Evolutionary conservation across 2,888 invertebrate genomes (phyloP), one percentile per base, ranked within the genome.

Genomic region (Rhabditophanes sp.): DNA sequence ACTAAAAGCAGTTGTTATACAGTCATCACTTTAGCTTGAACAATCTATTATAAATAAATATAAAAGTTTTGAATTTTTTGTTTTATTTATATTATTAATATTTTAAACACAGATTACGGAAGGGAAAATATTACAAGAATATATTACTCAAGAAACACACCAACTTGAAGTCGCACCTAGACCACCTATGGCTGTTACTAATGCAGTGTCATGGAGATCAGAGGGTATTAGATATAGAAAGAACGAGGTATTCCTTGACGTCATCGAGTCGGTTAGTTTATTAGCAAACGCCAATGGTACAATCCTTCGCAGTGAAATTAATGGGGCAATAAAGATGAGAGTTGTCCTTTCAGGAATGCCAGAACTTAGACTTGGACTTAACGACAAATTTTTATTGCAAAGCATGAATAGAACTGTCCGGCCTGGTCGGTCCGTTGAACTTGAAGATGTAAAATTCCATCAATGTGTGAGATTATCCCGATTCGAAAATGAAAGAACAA

Each of bases 321-420:
- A 93, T 16, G 93, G 93, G 32, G 83, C 85, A 33, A 87, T 96
- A 41, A 88, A 88, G 72, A 93, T 96, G 90, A 74, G 93, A 46
- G 93, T 93, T 0, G 90, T 88, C 66, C 69, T 96, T 18, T 87
- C 88, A 6, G 93, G 93, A 3, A 96, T 96, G 93, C 93, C 93
- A 0, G 93, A 96, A 67, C 68, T 96, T 34, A 75, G 93, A 31
- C 74, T 96, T 17, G 93, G 93, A 0, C 73, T 96, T 3, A 96
- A 96, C 67, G 93, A 96, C 66, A 96, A 93, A 70, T 71, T 93
- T 3, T 71, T 96, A 2, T 93, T 96, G 70, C 90, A 96, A 68
- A 85, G 23, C 23, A 11, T 22, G 9, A 9, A 11, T 22, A 22
- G 9, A 22, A 22, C 23, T 22, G 9, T 6, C n/a, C 26, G 7